Percentiles rank a stretch among this genome's conserved stretches.
Conservation (phyloP, 2,797 vertebrate genomes). For the Cetoscarus ocellatus region DNA sequence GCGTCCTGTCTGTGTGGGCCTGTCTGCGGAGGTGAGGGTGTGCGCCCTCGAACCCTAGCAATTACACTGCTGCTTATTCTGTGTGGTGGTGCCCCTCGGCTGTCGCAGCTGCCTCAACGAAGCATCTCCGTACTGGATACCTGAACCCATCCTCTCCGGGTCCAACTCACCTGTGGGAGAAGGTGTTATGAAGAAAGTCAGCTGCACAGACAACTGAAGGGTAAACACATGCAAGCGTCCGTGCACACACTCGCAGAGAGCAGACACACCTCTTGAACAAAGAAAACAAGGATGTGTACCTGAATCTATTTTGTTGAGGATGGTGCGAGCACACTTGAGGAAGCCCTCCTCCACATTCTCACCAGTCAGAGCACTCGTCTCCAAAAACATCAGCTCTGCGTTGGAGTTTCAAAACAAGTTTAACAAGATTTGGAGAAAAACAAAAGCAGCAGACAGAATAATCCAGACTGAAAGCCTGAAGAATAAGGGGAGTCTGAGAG, state of each 20-base stretch:
- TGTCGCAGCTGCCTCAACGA: conserved; percentile 91
- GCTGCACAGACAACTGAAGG: not conserved
- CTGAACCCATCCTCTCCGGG: conserved; percentile 95
- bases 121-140: conserved; percentile 93
- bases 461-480: not conserved
- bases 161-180: conserved; percentile 89
- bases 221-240: not conserved
- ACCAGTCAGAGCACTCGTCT: conserved; percentile 94
- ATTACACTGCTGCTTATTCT: conserved; percentile 90
- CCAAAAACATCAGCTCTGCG: conserved; percentile 93
- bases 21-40: conserved; percentile 38
- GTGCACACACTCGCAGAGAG: not conserved
- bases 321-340: conserved; percentile 93
- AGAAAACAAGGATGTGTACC: conserved; percentile 75
- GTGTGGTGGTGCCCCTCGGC: conserved; percentile 87
- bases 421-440: not conserved
- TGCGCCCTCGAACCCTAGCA: conserved; percentile 84
- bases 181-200: conserved; percentile 1
- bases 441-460: not conserved
- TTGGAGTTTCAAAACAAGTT: not conserved
- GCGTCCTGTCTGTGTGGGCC: conserved; percentile 54
- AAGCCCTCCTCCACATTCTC: conserved; percentile 96
- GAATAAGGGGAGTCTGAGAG: not conserved
- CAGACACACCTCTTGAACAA: conserved; percentile 14
- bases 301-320: conserved; percentile 95